Conservation (phyloP, 1,140 invertebrate genomes). For the Halesus radiatus region DNA sequence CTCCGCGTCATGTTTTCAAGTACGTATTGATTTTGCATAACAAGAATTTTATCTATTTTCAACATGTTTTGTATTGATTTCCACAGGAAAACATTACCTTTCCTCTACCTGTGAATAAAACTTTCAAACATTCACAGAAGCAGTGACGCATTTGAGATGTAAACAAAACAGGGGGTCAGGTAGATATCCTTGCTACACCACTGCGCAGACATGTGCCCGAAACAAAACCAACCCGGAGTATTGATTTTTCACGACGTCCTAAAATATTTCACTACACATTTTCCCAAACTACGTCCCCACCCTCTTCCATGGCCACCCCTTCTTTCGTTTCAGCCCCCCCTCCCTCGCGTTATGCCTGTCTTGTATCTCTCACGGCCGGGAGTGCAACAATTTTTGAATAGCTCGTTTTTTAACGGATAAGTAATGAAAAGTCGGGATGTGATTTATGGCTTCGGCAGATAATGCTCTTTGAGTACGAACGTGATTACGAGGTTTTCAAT, state of each 20-base stretch:
- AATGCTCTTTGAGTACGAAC: not conserved
- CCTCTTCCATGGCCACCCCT: not conserved
- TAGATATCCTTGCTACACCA: not conserved
- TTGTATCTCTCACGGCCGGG: constrained; percentile 5
- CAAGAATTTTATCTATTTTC: not conserved
- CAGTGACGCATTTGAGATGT: not conserved
- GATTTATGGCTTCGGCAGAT: constrained; percentile 1
- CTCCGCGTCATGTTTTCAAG: too few species aligned
- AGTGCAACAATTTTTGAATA: constrained; percentile 19
- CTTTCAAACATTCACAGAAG: not conserved
- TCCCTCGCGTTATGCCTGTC: not conserved
- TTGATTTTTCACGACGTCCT: constrained; percentile 43
- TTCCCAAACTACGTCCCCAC: constrained; percentile 32
- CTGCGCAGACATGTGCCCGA: constrained; percentile 44
- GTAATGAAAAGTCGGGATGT: constrained; percentile 17
- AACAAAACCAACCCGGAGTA: constrained; percentile 35
- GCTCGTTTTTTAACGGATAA: not conserved
- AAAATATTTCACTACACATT: constrained; percentile 44
- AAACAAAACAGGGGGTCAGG: constrained; percentile 1
- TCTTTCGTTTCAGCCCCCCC: not conserved
- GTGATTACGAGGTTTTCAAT: too few species aligned
- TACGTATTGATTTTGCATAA: too few species aligned
- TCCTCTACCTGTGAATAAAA: not conserved
- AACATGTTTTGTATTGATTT: not conserved
- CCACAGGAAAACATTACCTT: not conserved